phyloP scores from a whole-genome alignment of 1,140 invertebrate species.

The Zaprionus ghesquierei region DNA sequence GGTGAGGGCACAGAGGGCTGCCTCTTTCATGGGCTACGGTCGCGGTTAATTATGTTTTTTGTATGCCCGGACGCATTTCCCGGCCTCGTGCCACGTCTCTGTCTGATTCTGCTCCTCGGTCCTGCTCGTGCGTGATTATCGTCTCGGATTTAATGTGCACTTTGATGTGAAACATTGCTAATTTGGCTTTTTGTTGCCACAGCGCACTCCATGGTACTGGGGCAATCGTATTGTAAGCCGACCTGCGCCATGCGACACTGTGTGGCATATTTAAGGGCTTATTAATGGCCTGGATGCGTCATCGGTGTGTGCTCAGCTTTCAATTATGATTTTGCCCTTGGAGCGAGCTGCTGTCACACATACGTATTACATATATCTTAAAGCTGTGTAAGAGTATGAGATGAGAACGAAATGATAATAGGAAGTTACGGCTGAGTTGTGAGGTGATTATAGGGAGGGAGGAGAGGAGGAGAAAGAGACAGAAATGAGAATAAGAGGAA shows the following conservation, averaged over 20 bases:
- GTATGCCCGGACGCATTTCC: constrained; percentile 56
- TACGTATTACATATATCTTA: not conserved
- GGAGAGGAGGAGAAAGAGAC: no score
- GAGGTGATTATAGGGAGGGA: not conserved
- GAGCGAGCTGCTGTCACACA: not conserved
- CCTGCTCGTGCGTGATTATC: constrained; percentile 59
- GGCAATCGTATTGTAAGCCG: constrained; percentile 5
- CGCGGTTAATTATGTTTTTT: constrained; percentile 80
- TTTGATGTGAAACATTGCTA: constrained; percentile 80
- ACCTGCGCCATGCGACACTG: constrained; percentile 3
- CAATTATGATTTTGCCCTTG: constrained; percentile 34
- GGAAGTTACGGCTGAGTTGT: not conserved
- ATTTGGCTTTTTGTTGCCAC: constrained; percentile 63
- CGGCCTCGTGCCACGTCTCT: not conserved
- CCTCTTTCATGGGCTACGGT: constrained; percentile 46
- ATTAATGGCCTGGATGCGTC: constrained; percentile 35
- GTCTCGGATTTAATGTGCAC: constrained; percentile 75
- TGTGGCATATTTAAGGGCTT: constrained; percentile 42
- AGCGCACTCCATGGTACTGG: not conserved
- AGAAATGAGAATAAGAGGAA: no score
- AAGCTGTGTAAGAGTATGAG: not conserved
- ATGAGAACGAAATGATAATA: not conserved
- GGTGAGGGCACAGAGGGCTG: constrained; percentile 5
- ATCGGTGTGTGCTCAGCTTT: constrained; percentile 43
- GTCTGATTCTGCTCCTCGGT: constrained; percentile 8